Evolutionary conservation across 2,113 vertebrate species (phyloP).

Genomic region (Myiozetetes cayanensis): DNA sequence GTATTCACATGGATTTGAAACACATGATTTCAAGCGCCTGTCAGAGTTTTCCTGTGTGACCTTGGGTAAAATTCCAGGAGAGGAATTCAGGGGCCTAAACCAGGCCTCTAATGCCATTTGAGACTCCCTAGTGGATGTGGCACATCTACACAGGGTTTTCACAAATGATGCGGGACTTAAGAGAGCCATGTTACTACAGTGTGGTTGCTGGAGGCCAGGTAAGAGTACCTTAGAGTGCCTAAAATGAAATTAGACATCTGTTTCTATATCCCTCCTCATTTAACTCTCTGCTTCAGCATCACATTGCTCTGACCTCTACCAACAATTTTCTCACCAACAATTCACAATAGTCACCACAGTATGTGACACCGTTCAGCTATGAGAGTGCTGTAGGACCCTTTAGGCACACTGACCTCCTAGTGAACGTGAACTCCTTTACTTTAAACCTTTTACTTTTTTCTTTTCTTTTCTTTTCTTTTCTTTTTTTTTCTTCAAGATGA

Average conservation of each 20-base stretch:
- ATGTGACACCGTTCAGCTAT: not conserved
- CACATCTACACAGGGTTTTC: not conserved
- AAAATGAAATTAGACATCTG: not conserved
- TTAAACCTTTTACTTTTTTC: not conserved
- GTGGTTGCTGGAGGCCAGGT: not conserved
- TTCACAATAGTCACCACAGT: not conserved
- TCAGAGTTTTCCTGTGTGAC: not conserved
- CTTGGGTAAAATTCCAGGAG: not conserved
- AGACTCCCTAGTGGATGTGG: not conserved
- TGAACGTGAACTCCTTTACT: not conserved
- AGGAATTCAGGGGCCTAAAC: not conserved
- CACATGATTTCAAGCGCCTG: accelerated
- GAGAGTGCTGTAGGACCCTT: not conserved
- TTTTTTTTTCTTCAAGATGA: not conserved
- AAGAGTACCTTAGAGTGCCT: not conserved
- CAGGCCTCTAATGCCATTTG: not conserved
- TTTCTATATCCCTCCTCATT: not conserved
- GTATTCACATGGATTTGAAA: not conserved
- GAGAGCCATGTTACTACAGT: not conserved
- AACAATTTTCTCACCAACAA: not conserved
- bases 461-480: not conserved
- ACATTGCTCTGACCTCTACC: not conserved
- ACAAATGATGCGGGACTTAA: not conserved
- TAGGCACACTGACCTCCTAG: not conserved
- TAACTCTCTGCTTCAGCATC: not conserved